Base-by-base conservation (phyloP, 2,113 vertebrate species). In the Felis chaus region DNA sequence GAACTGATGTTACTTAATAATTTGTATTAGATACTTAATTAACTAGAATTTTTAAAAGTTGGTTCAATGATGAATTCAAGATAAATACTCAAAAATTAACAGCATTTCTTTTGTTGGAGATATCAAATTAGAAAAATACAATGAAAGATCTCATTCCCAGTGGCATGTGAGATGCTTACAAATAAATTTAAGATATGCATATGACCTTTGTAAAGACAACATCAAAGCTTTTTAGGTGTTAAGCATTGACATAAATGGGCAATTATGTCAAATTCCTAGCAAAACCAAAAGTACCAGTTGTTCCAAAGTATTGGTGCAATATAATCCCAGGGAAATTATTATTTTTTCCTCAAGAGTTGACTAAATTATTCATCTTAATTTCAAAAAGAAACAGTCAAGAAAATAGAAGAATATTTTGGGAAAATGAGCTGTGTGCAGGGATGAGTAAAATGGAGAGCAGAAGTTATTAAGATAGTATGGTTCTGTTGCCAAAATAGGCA, bases 301-400 rank as follows among this genome's bases (percentile, higher is more conserved):
- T 92, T 95, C 65, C 31, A 81, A 91, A 86, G 82, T 87, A 89
- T 23, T 65, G 14, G 41, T 82, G 1, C 78, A 95, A 23, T 39
- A 48, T 61, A 90, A 91, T 81, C 36, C 27, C 18, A 82, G n/a
- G 19, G n/a, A 92, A 78, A 89, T 50, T 36, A 23, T 50, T 18
- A 12, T 39, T 36, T 61, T 84, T 74, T n/a, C 15, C 55, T 93
- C 23, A 36, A 83, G 23, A 53, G 12, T 27, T 74, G 4, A 41
- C 29, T 85, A 76, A 39, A 50, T 88, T 88, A 73, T 84, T 92
- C 18, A 55, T 53, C 39, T 88, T 82, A 84, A 63, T 76, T 93
- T 80, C 14, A 94, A 85, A 85, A 94, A 57, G 81, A 80, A 87
- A 76, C 27, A 88, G 12, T 63, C n/a, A 8, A 97, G 19, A 86